Conservation (phyloP, 2,113 vertebrate species). For the Tachysurus fulvidraco region DNA sequence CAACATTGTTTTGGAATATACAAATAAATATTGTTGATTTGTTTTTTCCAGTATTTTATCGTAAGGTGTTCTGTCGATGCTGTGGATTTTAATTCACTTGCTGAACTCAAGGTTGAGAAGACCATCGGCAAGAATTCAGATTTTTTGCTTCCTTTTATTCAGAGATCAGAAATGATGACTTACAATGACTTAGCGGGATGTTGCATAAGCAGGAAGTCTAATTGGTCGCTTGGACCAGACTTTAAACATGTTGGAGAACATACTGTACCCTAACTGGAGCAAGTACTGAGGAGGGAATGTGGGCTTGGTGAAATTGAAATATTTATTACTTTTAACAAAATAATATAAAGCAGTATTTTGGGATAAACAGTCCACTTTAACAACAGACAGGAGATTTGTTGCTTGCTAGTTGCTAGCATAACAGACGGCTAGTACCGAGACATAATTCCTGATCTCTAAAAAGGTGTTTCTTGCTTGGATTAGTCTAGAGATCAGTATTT, state of each 20-base stretch:
- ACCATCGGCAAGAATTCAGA: background rate
- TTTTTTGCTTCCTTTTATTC: background rate
- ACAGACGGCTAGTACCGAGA: background rate
- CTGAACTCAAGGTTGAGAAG: background rate
- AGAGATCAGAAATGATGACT: background rate
- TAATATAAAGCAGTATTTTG: background rate
- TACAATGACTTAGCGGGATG: background rate
- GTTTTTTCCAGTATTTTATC: too few species aligned
- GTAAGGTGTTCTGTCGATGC: background rate
- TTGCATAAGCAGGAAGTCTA: background rate
- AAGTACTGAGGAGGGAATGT: background rate
- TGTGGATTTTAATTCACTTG: background rate
- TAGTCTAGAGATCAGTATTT: background rate
- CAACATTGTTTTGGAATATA: too few species aligned
- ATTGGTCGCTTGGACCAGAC: background rate
- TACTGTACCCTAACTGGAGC: background rate
- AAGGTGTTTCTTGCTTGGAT: background rate
- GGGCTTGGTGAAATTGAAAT: background rate
- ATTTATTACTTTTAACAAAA: background rate
- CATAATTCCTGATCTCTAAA: background rate
- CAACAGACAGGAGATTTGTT: background rate
- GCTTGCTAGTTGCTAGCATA: background rate
- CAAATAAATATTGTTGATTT: too few species aligned
- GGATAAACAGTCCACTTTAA: background rate
- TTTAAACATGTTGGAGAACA: background rate